These are phyloP conservation scores for Ernsta delagoae DNA, from an alignment of 2,888 invertebrate genomes.

Conservation along the genomic window DNA sequence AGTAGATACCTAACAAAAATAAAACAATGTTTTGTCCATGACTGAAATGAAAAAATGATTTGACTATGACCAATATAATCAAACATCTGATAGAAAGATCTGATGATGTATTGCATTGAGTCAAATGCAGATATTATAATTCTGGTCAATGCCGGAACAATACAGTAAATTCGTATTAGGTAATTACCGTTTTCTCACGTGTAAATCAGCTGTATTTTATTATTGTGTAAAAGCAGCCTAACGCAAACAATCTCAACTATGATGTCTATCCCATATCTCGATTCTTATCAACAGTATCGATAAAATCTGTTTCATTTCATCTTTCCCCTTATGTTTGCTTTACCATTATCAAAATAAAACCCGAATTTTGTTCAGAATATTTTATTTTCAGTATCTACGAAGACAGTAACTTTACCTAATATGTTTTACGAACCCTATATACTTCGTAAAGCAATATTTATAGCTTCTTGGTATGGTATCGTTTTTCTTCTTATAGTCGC, in stretches of 20 bases:
- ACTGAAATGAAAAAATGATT: too few species aligned
- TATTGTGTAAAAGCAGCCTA: background rate
- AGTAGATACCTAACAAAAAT: too few species aligned
- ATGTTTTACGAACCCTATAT: too few species aligned
- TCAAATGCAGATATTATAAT: too few species aligned
- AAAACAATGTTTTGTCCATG: too few species aligned
- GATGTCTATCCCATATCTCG: slow-evolving; percentile 24
- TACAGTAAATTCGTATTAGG: too few species aligned
- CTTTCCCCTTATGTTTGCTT: slow-evolving; percentile 25
- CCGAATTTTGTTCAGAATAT: background rate
- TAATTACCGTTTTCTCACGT: too few species aligned
- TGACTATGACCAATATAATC: too few species aligned
- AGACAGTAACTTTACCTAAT: slow-evolving; percentile 5
- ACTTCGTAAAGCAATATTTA: slow-evolving; percentile 12
- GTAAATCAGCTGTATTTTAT: background rate
- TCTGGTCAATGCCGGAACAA: too few species aligned
- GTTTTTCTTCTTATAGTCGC: background rate
- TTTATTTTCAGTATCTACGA: background rate
- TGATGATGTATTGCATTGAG: too few species aligned
- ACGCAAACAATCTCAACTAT: slow-evolving; percentile 34
- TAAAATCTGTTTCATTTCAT: slow-evolving; percentile 31
- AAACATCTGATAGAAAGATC: too few species aligned
- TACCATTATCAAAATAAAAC: slow-evolving; percentile 26
- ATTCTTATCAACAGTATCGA: slow-evolving; percentile 28
- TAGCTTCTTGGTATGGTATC: background rate